A percentile compares a stretch with the other conserved stretches of the same genome.
Conservation (phyloP, 2,797 vertebrate genomes). For the Anguilla marmorata region DNA sequence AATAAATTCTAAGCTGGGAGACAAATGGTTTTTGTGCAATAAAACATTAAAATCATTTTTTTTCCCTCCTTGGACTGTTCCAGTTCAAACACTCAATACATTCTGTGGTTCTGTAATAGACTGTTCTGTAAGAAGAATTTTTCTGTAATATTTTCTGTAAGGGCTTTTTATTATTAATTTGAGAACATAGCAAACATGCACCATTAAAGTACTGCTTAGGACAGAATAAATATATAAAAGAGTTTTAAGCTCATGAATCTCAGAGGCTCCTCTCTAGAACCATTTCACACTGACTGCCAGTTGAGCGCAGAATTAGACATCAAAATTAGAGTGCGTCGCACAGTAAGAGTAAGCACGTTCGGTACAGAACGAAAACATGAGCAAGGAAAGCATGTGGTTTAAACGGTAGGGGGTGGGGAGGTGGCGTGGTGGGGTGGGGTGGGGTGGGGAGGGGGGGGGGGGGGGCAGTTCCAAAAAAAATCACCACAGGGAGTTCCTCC, state of each 20-base stretch:
- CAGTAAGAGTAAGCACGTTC: not conserved
- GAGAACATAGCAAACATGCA: not conserved
- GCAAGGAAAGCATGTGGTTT: not conserved
- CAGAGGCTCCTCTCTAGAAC: not conserved
- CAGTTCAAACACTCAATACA: not conserved
- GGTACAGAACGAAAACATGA: not conserved
- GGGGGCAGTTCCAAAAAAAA: constrained; percentile 6
- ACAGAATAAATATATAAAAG: not conserved
- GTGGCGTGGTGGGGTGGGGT: not conserved
- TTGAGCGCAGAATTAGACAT: not conserved
- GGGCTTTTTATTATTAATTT: not conserved
- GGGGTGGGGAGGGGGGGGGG: not conserved
- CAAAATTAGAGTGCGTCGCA: not conserved
- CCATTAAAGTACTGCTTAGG: not conserved
- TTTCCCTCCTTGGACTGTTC: too few relatives aligned
- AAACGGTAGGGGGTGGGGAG: not conserved
- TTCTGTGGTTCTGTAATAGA: not conserved
- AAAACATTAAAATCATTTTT: not conserved
- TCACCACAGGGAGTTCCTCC: constrained; percentile 14
- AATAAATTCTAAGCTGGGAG: not conserved
- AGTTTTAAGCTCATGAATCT: not conserved
- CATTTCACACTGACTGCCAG: not conserved
- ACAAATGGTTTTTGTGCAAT: not conserved
- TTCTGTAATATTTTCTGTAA: not conserved
- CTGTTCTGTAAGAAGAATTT: not conserved